A percentile compares a stretch with the other conserved stretches of the same genome.
phyloP scores from a whole-genome alignment of 2,113 vertebrate species.

The Pelodiscus sinensis region DNA sequence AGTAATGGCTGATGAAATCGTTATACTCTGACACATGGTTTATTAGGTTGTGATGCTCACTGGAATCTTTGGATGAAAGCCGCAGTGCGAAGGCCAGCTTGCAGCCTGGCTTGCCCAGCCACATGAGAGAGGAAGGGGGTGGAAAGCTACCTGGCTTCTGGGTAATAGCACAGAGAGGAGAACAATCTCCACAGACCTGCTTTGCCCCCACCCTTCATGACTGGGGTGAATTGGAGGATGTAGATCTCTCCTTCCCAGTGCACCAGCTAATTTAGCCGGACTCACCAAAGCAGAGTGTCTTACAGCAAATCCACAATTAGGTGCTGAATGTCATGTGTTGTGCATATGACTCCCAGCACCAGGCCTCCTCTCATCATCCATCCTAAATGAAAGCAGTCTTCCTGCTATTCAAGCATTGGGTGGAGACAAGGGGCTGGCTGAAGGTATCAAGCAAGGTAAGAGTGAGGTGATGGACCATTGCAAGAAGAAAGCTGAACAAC shows the following conservation, averaged over 20 bases:
- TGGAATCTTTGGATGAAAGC: background rate
- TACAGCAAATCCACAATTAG: background rate
- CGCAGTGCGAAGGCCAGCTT: background rate
- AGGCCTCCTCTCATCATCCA: background rate
- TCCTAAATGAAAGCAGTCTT: background rate
- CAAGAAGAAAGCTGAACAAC: background rate
- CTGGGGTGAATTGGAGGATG: background rate
- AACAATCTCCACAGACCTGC: background rate
- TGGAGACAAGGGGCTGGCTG: background rate
- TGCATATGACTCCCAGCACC: background rate
- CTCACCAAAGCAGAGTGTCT: background rate
- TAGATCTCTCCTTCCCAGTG: background rate
- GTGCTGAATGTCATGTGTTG: background rate
- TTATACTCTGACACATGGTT: background rate
- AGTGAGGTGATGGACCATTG: background rate
- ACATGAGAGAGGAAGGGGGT: background rate
- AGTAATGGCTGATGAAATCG: background rate
- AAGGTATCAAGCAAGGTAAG: background rate
- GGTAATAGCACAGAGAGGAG: background rate
- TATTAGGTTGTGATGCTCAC: background rate
- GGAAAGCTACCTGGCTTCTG: background rate
- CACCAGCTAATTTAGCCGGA: background rate
- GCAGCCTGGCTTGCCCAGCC: background rate
- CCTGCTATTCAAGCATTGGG: background rate
- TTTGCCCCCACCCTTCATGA: background rate